Conservation (phyloP, 2,797 vertebrate species). For the Periparus ater region DNA sequence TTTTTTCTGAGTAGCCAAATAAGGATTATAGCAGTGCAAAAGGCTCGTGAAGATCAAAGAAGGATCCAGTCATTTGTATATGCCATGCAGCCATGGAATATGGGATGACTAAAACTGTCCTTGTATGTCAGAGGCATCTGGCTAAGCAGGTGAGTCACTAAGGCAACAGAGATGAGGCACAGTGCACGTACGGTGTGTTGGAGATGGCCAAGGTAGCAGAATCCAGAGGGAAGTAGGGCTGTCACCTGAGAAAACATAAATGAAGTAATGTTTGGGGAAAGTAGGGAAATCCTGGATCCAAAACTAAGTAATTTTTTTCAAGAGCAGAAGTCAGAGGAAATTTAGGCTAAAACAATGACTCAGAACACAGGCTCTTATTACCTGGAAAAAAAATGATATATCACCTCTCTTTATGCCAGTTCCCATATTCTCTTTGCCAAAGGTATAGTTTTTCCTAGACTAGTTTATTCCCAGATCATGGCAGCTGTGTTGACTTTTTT, state of each 20-base stretch:
- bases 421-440: neutral
- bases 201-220: slow-evolving; percentile 46
- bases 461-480: neutral
- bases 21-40: neutral
- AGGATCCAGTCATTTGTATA: neutral
- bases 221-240: slow-evolving; percentile 47
- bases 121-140: neutral
- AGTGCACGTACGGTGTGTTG: neutral
- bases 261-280: slow-evolving; percentile 48
- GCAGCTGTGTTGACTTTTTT: neutral
- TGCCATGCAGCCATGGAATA: neutral
- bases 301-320: neutral
- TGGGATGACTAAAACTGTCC: neutral
- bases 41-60: neutral
- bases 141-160: neutral
- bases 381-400: neutral
- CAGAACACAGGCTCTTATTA: neutral
- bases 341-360: neutral
- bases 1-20: neutral
- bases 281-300: slow-evolving; percentile 6
- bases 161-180: slow-evolving; percentile 9
- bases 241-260: slow-evolving; percentile 62
- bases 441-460: neutral
- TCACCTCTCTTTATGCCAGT: neutral
- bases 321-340: neutral